Conservation (phyloP, 2,888 invertebrate genomes). For the Taenaris catops region DNA sequence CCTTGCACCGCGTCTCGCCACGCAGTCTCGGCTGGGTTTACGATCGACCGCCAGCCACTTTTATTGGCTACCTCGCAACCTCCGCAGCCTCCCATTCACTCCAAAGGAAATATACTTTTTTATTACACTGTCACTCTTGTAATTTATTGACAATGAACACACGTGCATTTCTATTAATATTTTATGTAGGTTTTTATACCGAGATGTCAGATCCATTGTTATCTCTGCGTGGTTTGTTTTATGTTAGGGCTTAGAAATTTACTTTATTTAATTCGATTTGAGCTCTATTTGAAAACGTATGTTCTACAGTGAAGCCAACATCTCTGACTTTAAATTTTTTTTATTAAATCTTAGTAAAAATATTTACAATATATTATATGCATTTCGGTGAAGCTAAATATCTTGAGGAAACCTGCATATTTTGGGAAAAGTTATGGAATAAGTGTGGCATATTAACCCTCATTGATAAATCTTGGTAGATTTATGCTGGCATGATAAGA, state of each 20-base stretch:
- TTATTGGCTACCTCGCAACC: conserved; percentile 78
- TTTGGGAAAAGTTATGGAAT: no score
- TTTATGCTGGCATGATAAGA: no score
- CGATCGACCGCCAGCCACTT: conserved; percentile 70
- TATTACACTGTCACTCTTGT: conserved; percentile 76
- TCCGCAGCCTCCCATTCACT: conserved; percentile 77
- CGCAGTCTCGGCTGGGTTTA: conserved; percentile 75
- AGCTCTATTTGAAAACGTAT: conserved; percentile 40
- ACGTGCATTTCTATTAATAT: conserved; percentile 80
- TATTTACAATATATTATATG: no score
- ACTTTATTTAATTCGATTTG: conserved; percentile 55
- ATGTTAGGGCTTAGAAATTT: conserved; percentile 33
- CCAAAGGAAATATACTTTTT: conserved; percentile 75
- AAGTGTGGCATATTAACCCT: no score
- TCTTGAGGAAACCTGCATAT: no score
- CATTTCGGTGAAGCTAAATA: no score
- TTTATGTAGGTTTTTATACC: conserved; percentile 73
- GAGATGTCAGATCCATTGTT: conserved; percentile 55
- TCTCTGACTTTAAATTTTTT: no score
- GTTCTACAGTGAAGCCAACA: no score
- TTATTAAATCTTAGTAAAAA: no score
- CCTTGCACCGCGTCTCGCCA: conserved; percentile 63
- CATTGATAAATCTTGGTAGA: no score
- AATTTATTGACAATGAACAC: conserved; percentile 79
- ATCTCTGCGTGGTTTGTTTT: conserved; percentile 55